These are phyloP conservation scores for Brienomyrus longianalis DNA, from an alignment of 2,113 vertebrate species.

Conservation along the genomic window DNA sequence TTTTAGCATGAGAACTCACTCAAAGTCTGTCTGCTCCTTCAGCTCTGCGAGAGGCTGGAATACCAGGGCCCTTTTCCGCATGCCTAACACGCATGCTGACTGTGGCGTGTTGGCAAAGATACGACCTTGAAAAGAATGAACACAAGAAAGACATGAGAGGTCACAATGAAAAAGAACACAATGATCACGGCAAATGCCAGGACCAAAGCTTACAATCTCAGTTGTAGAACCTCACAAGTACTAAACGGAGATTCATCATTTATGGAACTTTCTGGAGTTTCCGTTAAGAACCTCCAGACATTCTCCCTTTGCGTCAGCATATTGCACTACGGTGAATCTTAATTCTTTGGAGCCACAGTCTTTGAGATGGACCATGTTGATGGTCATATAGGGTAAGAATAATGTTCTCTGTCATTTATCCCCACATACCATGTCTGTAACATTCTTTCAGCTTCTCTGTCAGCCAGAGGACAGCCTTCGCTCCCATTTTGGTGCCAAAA, in stretches of 20 bases:
- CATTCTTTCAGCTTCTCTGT: slow-evolving; percentile 80
- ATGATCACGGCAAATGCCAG: background rate
- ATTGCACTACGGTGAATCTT: background rate
- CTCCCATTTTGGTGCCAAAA: slow-evolving; percentile 83
- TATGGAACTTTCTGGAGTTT: background rate
- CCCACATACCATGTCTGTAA: slow-evolving; percentile 70
- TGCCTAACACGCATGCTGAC: slow-evolving; percentile 78
- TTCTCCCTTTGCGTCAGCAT: background rate
- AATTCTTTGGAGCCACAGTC: background rate
- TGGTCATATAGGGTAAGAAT: background rate
- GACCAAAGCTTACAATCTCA: background rate
- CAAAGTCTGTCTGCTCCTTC: slow-evolving; percentile 72
- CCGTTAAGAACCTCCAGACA: background rate
- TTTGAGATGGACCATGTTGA: background rate
- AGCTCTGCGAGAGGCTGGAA: slow-evolving; percentile 75
- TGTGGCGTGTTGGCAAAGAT: slow-evolving; percentile 80
- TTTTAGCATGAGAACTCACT: slow-evolving; percentile 57
- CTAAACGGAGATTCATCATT: background rate
- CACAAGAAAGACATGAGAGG: too few species aligned
- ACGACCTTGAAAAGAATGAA: slow-evolving; percentile 59
- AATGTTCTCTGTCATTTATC: background rate
- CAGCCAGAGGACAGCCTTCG: slow-evolving; percentile 80
- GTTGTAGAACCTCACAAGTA: background rate
- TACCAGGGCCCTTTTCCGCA: slow-evolving; percentile 73
- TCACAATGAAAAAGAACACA: background rate